These are phyloP conservation scores for Netelia inedita DNA, from an alignment of 2,888 invertebrate species.

Conservation along the genomic window DNA sequence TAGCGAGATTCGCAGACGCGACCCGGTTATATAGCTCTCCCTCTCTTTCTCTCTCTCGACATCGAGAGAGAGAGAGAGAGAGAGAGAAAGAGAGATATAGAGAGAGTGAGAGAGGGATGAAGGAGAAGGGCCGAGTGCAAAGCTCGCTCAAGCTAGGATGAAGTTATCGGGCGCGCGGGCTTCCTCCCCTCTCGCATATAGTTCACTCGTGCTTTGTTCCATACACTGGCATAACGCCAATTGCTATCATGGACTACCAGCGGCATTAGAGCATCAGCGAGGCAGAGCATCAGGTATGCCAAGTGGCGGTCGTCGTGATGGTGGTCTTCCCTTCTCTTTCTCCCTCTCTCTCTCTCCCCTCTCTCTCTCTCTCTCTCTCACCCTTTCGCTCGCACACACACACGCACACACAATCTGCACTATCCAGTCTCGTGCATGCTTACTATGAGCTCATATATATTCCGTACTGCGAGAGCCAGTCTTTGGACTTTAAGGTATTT, in stretches of 20 bases:
- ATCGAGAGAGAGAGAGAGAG: slow-evolving; percentile 2
- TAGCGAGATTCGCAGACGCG: slow-evolving; percentile 64
- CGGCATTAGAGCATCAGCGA: slow-evolving; percentile 56
- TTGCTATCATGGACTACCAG: slow-evolving; percentile 68
- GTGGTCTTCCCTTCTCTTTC: slow-evolving; percentile 23
- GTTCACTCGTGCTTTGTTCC: slow-evolving; percentile 81
- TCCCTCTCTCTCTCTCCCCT: slow-evolving; percentile 48
- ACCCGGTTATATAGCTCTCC: slow-evolving; percentile 58
- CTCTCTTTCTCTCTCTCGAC: slow-evolving; percentile 19
- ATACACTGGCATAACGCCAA: slow-evolving; percentile 79
- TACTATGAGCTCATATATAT: slow-evolving; percentile 42
- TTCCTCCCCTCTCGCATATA: slow-evolving; percentile 72
- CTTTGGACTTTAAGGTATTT: slow-evolving; percentile 43
- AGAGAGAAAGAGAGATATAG: not conserved
- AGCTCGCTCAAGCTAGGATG: slow-evolving; percentile 68
- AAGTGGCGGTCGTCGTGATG: slow-evolving; percentile 15
- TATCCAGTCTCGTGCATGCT: slow-evolving; percentile 24
- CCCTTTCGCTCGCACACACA: not conserved
- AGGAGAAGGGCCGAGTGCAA: slow-evolving; percentile 57
- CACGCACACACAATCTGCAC: not conserved
- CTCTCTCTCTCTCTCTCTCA: slow-evolving; percentile 31
- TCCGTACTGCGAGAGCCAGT: slow-evolving; percentile 26
- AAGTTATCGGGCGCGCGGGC: slow-evolving; percentile 69
- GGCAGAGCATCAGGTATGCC: slow-evolving; percentile 60
- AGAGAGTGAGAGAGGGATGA: slow-evolving; percentile 25